A percentile compares a stretch with the other conserved stretches of the same genome.
phyloP scores from a whole-genome alignment of 2,888 invertebrate genomes.

The Rhagium mordax region DNA sequence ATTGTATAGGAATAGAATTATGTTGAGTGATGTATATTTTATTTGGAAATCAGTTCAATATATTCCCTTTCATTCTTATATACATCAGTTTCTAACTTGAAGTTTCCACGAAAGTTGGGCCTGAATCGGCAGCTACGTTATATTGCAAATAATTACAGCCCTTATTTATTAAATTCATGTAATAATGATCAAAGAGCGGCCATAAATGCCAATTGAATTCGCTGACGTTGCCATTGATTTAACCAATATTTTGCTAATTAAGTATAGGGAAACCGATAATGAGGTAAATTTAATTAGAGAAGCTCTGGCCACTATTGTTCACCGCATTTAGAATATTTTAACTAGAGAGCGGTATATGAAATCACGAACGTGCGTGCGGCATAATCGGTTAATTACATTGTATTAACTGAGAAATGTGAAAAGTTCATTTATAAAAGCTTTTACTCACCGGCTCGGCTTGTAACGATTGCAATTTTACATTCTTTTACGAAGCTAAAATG shows the following conservation, averaged over 20 bases:
- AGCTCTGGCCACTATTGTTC: not conserved
- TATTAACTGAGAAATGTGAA: not conserved
- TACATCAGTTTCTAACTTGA: too few relatives aligned
- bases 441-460: not conserved
- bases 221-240: not conserved
- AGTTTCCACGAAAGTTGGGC: too few relatives aligned
- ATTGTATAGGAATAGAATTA: too few relatives aligned
- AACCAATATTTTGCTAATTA: not conserved
- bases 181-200: too few relatives aligned
- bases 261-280: not conserved
- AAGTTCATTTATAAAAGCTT: not conserved
- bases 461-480: not conserved
- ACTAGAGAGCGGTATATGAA: not conserved
- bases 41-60: too few relatives aligned
- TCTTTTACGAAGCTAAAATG: not conserved
- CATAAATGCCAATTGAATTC: too few relatives aligned
- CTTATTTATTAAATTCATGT: too few relatives aligned
- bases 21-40: too few relatives aligned
- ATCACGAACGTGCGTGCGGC: not conserved
- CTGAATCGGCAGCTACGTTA: too few relatives aligned
- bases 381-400: not conserved
- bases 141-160: too few relatives aligned
- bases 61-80: too few relatives aligned
- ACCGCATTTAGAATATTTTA: not conserved
- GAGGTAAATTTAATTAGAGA: not conserved